phyloP scores from a whole-genome alignment of 2,113 vertebrate species.

The Narcine bancroftii region DNA sequence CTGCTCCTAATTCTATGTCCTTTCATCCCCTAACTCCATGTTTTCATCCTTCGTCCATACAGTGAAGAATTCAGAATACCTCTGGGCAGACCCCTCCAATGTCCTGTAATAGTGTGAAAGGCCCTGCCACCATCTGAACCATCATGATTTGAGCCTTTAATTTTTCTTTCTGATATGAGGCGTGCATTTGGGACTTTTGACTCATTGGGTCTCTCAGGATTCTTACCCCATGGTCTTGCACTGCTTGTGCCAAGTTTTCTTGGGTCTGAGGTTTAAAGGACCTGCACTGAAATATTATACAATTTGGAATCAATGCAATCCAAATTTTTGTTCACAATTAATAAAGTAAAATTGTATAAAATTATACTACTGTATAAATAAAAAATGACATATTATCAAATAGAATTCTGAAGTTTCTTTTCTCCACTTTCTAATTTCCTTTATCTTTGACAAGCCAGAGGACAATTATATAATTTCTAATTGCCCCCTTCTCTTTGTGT shows the following conservation, averaged over 20 bases:
- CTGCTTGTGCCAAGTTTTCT: background rate
- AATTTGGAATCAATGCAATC: background rate
- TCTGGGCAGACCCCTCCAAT: background rate
- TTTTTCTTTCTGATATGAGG: background rate
- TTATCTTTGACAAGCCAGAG: background rate
- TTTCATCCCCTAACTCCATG: background rate
- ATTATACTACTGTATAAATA: background rate
- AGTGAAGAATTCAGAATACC: background rate
- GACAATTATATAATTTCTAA: background rate
- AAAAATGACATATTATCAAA: background rate
- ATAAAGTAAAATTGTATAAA: background rate
- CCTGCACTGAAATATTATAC: background rate
- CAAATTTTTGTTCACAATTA: background rate
- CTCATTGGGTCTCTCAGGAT: background rate
- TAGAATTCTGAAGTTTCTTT: background rate
- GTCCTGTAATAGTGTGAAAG: too few relatives aligned
- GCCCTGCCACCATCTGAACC: background rate
- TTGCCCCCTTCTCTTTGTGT: too few relatives aligned
- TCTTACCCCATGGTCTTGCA: background rate
- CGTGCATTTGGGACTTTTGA: background rate
- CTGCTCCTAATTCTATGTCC: too few relatives aligned
- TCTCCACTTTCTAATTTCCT: background rate
- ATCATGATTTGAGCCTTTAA: background rate
- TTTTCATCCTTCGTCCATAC: background rate
- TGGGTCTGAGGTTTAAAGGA: background rate